These are phyloP conservation scores for Eupithecia subumbrata DNA, from an alignment of 2,888 invertebrate genomes.

Conservation along the genomic window DNA sequence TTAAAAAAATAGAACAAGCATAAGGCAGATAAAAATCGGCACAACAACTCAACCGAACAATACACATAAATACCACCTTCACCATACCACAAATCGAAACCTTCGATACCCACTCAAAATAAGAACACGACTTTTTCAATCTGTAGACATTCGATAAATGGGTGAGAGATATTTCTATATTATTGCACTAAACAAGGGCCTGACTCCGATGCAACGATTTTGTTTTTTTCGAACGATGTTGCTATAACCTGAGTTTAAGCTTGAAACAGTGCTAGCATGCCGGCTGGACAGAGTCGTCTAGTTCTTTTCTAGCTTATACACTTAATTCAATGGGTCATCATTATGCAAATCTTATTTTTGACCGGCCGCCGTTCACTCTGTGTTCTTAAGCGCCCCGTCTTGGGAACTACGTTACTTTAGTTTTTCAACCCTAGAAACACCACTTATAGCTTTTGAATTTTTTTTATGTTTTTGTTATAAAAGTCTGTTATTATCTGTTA, in stretches of 20 bases:
- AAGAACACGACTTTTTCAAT: conserved; percentile 48
- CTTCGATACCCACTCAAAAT: conserved; percentile 32
- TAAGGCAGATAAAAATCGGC: neutral
- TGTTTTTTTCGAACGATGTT: neutral
- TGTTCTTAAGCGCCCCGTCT: neutral
- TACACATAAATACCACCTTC: conserved; percentile 3
- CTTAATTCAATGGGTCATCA: neutral
- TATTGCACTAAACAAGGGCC: conserved; percentile 61
- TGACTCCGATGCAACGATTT: neutral
- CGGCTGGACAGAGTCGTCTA: neutral
- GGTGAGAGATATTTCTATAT: conserved; percentile 64
- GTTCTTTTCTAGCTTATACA: neutral
- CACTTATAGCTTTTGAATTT: neutral
- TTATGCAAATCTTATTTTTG: neutral
- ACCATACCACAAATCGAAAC: conserved; percentile 25
- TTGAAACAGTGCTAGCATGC: neutral
- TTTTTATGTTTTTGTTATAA: neutral
- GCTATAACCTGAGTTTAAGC: neutral
- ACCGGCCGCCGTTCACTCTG: neutral
- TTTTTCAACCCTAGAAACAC: neutral
- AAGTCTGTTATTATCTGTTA: too few species aligned
- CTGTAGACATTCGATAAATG: conserved; percentile 57
- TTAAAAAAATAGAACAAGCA: neutral
- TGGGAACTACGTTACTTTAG: neutral
- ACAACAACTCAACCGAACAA: conserved; percentile 1